Conservation (phyloP, 2,888 invertebrate species). For the Caenorhabditis afra region DNA sequence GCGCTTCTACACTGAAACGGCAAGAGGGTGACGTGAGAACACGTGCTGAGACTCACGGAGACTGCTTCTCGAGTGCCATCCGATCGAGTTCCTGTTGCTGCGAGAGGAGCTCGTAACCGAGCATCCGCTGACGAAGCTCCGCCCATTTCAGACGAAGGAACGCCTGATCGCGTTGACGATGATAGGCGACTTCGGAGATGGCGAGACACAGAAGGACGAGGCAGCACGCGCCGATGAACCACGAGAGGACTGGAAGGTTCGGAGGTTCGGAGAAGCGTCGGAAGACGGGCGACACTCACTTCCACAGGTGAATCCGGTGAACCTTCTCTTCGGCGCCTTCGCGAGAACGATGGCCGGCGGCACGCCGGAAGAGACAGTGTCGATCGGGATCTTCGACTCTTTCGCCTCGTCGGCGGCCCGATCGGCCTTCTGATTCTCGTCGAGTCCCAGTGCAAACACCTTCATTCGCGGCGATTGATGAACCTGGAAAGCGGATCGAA, state of each 20-base stretch:
- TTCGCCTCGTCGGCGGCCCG: conserved; percentile 41
- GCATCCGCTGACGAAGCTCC: conserved; percentile 76
- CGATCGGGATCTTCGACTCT: conserved; percentile 62
- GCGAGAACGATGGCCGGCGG: conserved; percentile 60
- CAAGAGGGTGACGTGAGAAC: too few species aligned
- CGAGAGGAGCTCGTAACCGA: conserved; percentile 68
- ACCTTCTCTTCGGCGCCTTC: conserved; percentile 45
- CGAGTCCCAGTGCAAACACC: conserved; percentile 79
- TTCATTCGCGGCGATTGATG: conserved; percentile 75
- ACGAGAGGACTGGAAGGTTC: conserved; percentile 70
- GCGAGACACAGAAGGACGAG: conserved; percentile 75
- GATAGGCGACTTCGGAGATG: conserved; percentile 78
- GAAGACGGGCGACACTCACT: conserved; percentile 15
- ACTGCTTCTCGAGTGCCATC: conserved; percentile 52
- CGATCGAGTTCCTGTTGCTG: conserved; percentile 60
- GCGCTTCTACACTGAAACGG: conserved; percentile 48
- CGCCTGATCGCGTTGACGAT: conserved; percentile 78
- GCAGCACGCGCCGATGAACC: conserved; percentile 76
- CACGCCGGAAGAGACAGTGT: conserved; percentile 48
- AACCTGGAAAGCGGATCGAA: too few species aligned
- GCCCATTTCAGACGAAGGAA: conserved; percentile 79
- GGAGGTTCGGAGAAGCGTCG: not conserved
- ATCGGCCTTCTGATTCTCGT: conserved; percentile 72
- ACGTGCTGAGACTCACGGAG: conserved; percentile 28
- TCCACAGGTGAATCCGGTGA: conserved; percentile 57